phyloP scores from a whole-genome alignment of 1,140 invertebrate species.

The Ctenoplectra terminalis region DNA sequence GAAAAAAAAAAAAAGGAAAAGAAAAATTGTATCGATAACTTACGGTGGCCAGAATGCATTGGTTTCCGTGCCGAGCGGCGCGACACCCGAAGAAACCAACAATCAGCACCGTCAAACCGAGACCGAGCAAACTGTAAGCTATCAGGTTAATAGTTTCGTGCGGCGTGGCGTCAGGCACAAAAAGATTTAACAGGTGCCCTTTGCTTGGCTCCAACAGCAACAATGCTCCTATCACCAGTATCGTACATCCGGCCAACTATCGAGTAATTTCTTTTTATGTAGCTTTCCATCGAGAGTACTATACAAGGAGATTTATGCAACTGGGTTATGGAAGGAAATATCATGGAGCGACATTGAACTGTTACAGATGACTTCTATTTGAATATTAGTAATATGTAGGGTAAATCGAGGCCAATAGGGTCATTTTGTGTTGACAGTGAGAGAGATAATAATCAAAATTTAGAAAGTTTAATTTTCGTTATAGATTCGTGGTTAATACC shows the following conservation, averaged over 20 bases:
- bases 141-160: slow-evolving; percentile 81
- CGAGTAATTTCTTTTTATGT: slow-evolving; percentile 30
- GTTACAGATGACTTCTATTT: too few species aligned
- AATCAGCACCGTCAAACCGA: slow-evolving; percentile 82
- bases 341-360: too few species aligned
- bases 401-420: too few species aligned
- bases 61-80: slow-evolving; percentile 81
- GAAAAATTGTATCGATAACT: slow-evolving; percentile 65
- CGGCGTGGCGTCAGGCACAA: slow-evolving; percentile 75
- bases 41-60: slow-evolving; percentile 83
- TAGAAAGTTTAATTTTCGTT: too few species aligned
- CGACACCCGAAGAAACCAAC: slow-evolving; percentile 84
- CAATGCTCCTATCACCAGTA: slow-evolving; percentile 82
- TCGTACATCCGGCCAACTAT: slow-evolving; percentile 82
- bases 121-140: slow-evolving; percentile 81
- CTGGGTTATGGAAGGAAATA: not conserved
- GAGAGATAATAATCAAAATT: too few species aligned
- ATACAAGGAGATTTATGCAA: not conserved
- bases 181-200: slow-evolving; percentile 81
- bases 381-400: too few species aligned
- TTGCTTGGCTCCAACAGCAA: slow-evolving; percentile 82
- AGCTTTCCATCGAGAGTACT: not conserved
- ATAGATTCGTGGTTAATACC: too few species aligned
- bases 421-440: too few species aligned
- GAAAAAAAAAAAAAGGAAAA: not conserved